A percentile compares a stretch with the other conserved stretches of the same genome.
Conservation (phyloP, 1,140 invertebrate genomes). For the Drosophila kurseongensis region DNA sequence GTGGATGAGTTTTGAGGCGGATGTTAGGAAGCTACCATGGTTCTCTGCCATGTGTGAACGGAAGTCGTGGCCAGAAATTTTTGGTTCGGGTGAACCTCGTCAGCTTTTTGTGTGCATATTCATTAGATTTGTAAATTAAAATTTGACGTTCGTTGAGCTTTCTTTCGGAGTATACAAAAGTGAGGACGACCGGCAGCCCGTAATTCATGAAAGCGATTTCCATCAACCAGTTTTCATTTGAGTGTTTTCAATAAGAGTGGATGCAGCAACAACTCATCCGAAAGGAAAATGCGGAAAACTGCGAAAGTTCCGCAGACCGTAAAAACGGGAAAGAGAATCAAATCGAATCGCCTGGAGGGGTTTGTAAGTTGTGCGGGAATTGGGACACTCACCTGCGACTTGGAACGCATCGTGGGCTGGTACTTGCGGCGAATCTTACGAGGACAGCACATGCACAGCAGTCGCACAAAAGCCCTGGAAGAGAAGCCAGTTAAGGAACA, state of each 20-base stretch:
- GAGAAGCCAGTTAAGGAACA: constrained; percentile 63
- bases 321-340: constrained; percentile 22
- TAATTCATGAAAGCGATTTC: constrained; percentile 57
- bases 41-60: constrained; percentile 57
- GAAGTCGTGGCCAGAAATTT: constrained; percentile 2
- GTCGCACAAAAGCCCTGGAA: constrained; percentile 92
- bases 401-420: constrained; percentile 91
- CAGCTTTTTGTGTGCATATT: constrained; percentile 51
- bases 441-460: constrained; percentile 92
- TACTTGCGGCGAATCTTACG: constrained; percentile 90
- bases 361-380: background rate
- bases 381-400: constrained; percentile 89
- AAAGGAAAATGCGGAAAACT: constrained; percentile 8
- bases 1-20: constrained; percentile 16
- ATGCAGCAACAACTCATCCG: constrained; percentile 11
- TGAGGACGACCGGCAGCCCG: constrained; percentile 24
- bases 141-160: constrained; percentile 76
- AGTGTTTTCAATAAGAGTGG: constrained; percentile 9
- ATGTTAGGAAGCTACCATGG: constrained; percentile 44
- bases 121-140: constrained; percentile 79
- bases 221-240: constrained; percentile 13
- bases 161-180: constrained; percentile 67
- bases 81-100: background rate
- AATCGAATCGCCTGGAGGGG: constrained; percentile 21
- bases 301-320: constrained; percentile 15